Conservation (phyloP, 2,797 vertebrate genomes). For the Mormyrops boulengeri region DNA sequence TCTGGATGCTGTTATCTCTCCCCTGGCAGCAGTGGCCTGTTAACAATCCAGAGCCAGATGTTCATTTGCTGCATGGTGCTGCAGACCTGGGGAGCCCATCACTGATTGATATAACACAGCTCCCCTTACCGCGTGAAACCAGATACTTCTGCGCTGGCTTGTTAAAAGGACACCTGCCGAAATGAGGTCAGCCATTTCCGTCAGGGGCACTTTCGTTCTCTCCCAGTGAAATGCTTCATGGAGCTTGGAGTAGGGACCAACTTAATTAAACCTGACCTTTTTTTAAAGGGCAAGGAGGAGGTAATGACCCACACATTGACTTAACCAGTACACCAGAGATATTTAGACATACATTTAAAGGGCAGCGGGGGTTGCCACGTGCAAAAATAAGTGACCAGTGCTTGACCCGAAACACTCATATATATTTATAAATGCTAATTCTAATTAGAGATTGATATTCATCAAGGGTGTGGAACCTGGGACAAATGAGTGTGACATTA, state of each 20-base stretch:
- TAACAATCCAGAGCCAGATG: not conserved
- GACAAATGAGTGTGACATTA: not conserved
- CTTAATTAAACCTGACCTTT: slow-evolving; percentile 31
- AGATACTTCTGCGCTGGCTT: not conserved
- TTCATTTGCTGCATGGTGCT: not conserved
- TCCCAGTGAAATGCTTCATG: slow-evolving; percentile 15
- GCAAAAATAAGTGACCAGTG: not conserved
- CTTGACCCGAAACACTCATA: not conserved
- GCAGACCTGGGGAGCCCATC: not conserved
- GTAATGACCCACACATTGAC: slow-evolving; percentile 14
- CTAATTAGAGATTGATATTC: not conserved
- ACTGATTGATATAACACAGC: not conserved
- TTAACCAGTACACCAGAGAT: not conserved
- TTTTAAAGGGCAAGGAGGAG: slow-evolving; percentile 20
- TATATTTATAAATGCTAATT: not conserved
- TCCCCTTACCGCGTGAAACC: not conserved
- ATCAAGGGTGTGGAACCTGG: not conserved
- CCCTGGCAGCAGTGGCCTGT: not conserved
- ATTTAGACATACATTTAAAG: slow-evolving; percentile 5
- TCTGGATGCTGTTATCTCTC: not conserved
- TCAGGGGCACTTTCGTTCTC: not conserved
- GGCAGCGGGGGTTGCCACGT: not conserved
- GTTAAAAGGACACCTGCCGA: slow-evolving; percentile 14
- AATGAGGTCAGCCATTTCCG: slow-evolving; percentile 21
- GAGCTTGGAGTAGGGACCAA: slow-evolving; percentile 14